Percentiles rank a stretch among this genome's conserved stretches.
Conservation (phyloP, 2,113 vertebrate species). For the Salvelinus sp. region DNA sequence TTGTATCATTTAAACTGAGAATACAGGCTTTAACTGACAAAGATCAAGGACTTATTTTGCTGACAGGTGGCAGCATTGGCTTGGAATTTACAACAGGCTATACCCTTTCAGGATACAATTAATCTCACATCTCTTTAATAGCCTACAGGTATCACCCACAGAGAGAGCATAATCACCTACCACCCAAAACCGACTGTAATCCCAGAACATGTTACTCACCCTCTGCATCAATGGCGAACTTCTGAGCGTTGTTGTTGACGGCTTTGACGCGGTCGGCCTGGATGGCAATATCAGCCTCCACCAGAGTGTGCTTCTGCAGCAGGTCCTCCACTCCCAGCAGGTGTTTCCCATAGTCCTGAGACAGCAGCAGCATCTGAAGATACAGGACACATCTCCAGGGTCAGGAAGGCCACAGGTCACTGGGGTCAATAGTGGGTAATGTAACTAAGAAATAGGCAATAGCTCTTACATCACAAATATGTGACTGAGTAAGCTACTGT, state of each 20-base stretch:
- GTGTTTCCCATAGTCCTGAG: conserved; percentile 98
- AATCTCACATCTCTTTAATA: neutral
- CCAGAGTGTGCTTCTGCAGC: conserved; percentile 94
- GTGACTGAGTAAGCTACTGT: neutral
- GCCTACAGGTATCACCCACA: too few species aligned
- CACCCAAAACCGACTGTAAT: too few species aligned
- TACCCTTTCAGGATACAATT: neutral
- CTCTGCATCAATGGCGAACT: conserved; percentile 85
- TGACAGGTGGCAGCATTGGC: neutral
- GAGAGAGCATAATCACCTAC: too few species aligned
- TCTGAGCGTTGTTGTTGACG: conserved; percentile 95
- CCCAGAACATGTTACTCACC: conserved; percentile 69
- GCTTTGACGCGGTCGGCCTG: conserved; percentile 90
- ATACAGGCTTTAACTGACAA: neutral
- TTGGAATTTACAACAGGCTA: neutral
- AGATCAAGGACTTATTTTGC: neutral
- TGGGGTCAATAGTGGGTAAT: neutral
- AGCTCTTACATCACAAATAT: too few species aligned
- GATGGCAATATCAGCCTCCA: conserved; percentile 94
- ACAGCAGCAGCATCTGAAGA: conserved; percentile 90
- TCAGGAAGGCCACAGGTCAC: conserved; percentile 4
- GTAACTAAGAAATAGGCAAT: too few species aligned
- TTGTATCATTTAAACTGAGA: neutral
- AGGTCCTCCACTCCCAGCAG: conserved; percentile 95
- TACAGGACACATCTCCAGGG: neutral